A percentile compares a stretch with the other conserved stretches of the same genome.
These are phyloP conservation scores for Meleagris gallopavo DNA, from an alignment of 2,113 vertebrate genomes.

Conservation along the genomic window DNA sequence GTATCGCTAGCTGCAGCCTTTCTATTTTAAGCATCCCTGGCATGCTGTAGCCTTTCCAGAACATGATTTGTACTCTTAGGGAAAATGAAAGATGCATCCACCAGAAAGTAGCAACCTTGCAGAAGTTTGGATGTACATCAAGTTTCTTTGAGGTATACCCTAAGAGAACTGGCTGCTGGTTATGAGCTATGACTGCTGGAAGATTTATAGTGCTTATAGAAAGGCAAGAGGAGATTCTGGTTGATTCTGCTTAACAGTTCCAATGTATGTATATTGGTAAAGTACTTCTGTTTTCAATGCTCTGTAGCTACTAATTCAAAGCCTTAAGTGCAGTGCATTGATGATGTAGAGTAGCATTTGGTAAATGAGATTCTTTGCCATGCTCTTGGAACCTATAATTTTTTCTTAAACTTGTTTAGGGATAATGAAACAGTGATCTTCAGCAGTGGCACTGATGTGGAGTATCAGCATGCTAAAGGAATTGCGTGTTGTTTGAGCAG, in stretches of 20 bases:
- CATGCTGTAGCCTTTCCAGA: constrained; percentile 57
- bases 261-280: background rate
- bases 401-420: background rate
- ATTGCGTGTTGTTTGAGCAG: background rate
- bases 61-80: constrained; percentile 49
- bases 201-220: constrained; percentile 2
- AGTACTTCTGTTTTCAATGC: background rate
- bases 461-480: background rate
- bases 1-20: constrained; percentile 34
- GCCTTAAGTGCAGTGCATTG: background rate
- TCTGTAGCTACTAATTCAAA: background rate
- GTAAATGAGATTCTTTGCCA: background rate
- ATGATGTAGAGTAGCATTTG: background rate
- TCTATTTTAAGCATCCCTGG: constrained; percentile 63
- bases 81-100: constrained; percentile 45
- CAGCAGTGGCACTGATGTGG: background rate
- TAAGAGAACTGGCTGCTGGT: constrained; percentile 13
- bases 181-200: constrained; percentile 31
- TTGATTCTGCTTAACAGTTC: background rate
- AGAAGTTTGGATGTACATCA: constrained; percentile 65
- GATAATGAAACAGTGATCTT: background rate
- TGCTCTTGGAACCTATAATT: background rate
- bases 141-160: constrained; percentile 51
- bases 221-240: background rate
- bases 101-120: constrained; percentile 62